phyloP scores from a whole-genome alignment of 2,797 vertebrate genomes.

The Mus spretus region DNA sequence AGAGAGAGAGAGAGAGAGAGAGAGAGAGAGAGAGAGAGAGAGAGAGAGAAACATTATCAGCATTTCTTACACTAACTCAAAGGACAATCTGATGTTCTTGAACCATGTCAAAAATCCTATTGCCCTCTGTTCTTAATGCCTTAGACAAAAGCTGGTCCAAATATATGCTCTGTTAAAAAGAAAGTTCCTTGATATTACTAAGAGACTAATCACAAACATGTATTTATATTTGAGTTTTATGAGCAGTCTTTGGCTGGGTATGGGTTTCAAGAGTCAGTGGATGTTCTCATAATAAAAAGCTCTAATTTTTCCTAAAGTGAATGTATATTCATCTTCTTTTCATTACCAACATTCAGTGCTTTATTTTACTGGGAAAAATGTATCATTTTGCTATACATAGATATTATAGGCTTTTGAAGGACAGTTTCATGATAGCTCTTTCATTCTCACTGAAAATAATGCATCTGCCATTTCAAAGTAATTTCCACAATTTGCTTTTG shows the following conservation, averaged over 20 bases:
- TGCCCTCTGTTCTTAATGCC: neutral
- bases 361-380: conserved; percentile 2
- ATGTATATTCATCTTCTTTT: neutral
- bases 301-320: neutral
- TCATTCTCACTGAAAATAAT: neutral
- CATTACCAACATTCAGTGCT: neutral
- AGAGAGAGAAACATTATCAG: neutral
- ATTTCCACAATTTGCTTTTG: neutral
- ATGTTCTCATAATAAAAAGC: neutral
- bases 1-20: neutral
- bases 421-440: neutral
- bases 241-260: neutral
- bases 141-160: neutral
- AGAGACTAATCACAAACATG: neutral
- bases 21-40: no score
- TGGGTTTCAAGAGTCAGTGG: neutral
- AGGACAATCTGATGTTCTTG: neutral
- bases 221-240: neutral
- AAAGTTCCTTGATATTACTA: neutral
- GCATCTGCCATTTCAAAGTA: neutral
- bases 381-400: neutral
- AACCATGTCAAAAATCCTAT: neutral
- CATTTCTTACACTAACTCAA: neutral
- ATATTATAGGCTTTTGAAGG: neutral
- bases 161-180: neutral